Evolutionary conservation across 2,797 vertebrate genomes (phyloP).

Genomic region (Poeciliopsis paucimaculata): DNA sequence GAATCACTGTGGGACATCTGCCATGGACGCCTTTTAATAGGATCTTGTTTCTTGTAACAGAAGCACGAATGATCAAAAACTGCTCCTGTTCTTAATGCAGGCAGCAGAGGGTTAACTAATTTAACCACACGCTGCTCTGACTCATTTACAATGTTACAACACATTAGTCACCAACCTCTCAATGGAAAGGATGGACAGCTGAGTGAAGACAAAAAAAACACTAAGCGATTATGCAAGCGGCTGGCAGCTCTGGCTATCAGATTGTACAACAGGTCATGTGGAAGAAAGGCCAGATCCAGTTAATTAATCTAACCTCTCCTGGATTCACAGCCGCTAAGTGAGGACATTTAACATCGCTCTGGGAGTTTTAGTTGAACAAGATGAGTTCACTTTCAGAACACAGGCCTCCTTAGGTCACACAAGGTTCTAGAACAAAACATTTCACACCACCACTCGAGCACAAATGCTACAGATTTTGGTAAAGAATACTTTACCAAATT

Average conservation of each 20-base stretch:
- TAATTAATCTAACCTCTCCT: neutral
- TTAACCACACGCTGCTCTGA: constrained; percentile 10
- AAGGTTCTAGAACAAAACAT: neutral
- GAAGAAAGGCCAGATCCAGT: constrained; percentile 15
- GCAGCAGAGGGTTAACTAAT: constrained; percentile 6
- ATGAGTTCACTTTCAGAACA: neutral
- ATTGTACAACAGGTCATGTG: constrained; percentile 25
- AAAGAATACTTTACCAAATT: too few species aligned
- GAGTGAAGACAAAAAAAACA: constrained; percentile 24
- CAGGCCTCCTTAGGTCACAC: neutral
- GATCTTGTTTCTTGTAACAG: neutral
- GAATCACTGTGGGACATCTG: neutral
- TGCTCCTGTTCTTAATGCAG: neutral
- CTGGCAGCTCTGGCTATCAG: constrained; percentile 29
- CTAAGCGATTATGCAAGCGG: constrained; percentile 40
- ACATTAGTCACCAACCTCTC: constrained; percentile 31
- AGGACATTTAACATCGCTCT: neutral
- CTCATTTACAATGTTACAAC: constrained; percentile 29
- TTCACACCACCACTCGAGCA: neutral
- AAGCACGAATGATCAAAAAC: neutral
- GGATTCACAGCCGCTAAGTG: neutral
- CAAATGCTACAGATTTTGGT: neutral
- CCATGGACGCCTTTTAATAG: neutral
- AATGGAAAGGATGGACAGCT: constrained; percentile 3
- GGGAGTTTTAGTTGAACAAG: neutral